Conservation (phyloP, 2,888 invertebrate species). For the Drosophila diplacantha region DNA sequence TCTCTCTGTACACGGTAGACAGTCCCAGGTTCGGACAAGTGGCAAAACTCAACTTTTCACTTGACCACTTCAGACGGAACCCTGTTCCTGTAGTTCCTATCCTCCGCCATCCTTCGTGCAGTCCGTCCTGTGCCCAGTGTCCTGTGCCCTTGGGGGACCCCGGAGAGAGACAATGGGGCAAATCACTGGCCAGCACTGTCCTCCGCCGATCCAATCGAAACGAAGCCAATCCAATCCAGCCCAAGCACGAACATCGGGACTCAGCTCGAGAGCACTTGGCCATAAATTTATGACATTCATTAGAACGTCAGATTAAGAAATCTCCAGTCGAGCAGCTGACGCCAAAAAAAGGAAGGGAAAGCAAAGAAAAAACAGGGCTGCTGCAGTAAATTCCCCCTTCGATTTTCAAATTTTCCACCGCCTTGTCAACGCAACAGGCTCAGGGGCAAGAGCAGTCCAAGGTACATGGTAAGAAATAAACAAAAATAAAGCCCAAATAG, state of each 20-base stretch:
- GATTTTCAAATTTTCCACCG: constrained; percentile 10
- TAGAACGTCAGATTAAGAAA: constrained; percentile 77
- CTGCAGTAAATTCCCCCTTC: constrained; percentile 1
- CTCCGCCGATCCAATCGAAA: constrained; percentile 14
- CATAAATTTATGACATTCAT: constrained; percentile 78
- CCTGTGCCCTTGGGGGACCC: constrained; percentile 39
- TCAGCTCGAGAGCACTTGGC: constrained; percentile 54
- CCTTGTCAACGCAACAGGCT: constrained; percentile 24
- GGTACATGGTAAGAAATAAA: constrained; percentile 3
- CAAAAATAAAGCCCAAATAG: background rate
- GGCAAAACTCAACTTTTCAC: constrained; percentile 70
- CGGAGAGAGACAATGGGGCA: constrained; percentile 57
- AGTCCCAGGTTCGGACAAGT: constrained; percentile 47
- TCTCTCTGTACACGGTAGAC: background rate
- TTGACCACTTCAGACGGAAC: constrained; percentile 72
- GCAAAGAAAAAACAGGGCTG: constrained; percentile 18
- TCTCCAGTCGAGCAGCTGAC: constrained; percentile 74
- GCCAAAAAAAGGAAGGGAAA: constrained; percentile 38
- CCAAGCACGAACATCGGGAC: constrained; percentile 13
- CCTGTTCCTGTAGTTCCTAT: constrained; percentile 16
- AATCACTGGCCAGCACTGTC: constrained; percentile 51
- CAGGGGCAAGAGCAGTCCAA: background rate
- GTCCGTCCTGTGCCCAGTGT: constrained; percentile 17
- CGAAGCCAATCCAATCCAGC: constrained; percentile 75
- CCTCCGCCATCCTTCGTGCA: constrained; percentile 1